Base-by-base conservation (phyloP, 1,140 invertebrate species). In the Macrosteles quadrilineatus region DNA sequence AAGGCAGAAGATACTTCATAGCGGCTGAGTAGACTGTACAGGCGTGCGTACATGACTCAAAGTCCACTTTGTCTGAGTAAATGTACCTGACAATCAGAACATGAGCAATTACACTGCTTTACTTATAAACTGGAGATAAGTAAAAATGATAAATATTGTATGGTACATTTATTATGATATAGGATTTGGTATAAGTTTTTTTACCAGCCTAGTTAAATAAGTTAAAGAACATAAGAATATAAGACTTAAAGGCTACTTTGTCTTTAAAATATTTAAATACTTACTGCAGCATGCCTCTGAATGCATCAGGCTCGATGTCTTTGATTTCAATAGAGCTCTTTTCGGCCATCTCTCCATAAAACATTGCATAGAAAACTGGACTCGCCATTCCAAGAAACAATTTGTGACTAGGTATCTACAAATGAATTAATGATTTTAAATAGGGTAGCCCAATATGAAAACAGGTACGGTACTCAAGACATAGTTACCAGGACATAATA, bases 1-100 rank as follows among this genome's bases (percentile, higher is more conserved):
- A 86, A 0, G 92, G 91, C 21, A 95, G 76, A 89, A 94, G 92
- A 75, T 94, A 95, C 75, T 95, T 95, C 75, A 94, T 94, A 14
- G 92, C 92, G 67, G 90, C 91, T 79, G 94, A 93, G 78, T 91
- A 94, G 14, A 94, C 80, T 73, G 94, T 91, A 80, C 91, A 93
- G 0, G 91, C 92, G 76, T 93, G 87, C 74, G 93, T 91, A 77
- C 93, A 93, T 6, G 90, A 91, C 63, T 85, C 85, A 11, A 94
- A 85, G 71, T 89, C 87, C 47, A 93, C 89, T 73, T 88, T 85
- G 74, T 93, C 91, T 11, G 90, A 91, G 76, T 94, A 95, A 55
- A 95, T 91, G 73, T 93, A 94, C 74, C 88, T 90, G 78, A 3
- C n/a, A n/a, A n/a, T n/a, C n/a, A n/a, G n/a, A n/a, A n/a, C n/a